These are phyloP conservation scores for Ridgeia piscesae DNA, from an alignment of 1,140 invertebrate genomes.

Conservation along the genomic window DNA sequence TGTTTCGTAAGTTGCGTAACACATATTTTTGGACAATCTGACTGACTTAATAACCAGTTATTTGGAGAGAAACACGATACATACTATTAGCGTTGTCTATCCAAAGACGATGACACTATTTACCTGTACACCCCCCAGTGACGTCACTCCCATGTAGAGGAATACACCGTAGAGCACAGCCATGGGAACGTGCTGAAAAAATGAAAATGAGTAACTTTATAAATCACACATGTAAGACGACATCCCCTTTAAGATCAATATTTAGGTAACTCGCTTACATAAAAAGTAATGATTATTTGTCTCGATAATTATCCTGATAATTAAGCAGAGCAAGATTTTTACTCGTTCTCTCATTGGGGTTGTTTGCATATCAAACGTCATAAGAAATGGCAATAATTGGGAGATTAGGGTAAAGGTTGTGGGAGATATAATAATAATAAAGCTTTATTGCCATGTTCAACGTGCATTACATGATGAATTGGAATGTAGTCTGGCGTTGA, in stretches of 20 bases:
- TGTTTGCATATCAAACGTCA: no score
- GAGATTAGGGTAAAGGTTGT: not conserved
- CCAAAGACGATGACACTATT: not conserved
- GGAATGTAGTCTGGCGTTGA: no score
- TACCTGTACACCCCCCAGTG: slow-evolving; percentile 61
- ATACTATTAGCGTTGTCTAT: not conserved
- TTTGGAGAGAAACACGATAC: not conserved
- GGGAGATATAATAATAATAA: no score
- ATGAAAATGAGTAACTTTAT: no score
- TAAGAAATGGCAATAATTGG: no score
- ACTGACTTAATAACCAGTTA: no score
- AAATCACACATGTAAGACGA: not conserved
- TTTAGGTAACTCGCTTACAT: not conserved
- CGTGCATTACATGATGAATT: no score
- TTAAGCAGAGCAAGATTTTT: not conserved
- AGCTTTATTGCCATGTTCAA: no score
- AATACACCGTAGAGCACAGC: slow-evolving; percentile 56
- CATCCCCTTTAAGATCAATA: not conserved
- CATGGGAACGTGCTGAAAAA: slow-evolving; percentile 52
- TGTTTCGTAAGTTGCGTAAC: no score
- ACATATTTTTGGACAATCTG: no score
- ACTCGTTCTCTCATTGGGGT: not conserved
- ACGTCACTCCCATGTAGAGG: slow-evolving; percentile 54
- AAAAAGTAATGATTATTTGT: not conserved
- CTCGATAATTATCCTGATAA: not conserved